Evolutionary conservation across 2,888 invertebrate genomes (phyloP), one percentile per base, ranked within the genome.

Genomic region (Caenorhabditis sp.): DNA sequence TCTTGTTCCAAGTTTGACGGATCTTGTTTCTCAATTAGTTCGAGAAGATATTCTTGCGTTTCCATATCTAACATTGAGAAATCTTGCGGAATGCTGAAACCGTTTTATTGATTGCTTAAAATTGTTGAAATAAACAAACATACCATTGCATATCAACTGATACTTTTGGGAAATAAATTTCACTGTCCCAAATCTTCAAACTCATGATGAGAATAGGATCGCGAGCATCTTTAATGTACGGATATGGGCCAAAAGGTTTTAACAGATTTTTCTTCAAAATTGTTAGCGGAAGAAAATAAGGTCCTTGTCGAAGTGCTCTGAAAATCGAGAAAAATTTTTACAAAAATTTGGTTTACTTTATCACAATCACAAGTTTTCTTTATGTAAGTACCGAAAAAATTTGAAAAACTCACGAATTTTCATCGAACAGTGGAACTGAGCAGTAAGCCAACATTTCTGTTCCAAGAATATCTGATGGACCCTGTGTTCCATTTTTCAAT

Each of bases 1-100:
- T 89, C 89, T 17, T 81, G 79, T 26, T 81, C 77, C 66, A 88
- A 82, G 12, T 88, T 70, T 55, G 76, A 66, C 8, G 77, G 70
- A 19, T 79, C 77, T 84, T 87, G 85, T 73, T 67, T 83, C 62
- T 88, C 88, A 66, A 89, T 77, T 23, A 89, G 79, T 26, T 85
- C 86, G 50, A 83, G 69, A 10, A 89, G 78, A 49, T 82, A 75
- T 26, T 88, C 85, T 69, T 87, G 88, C 1, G 88, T 84, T 37
- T 87, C 86, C 31, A 85, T 83, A n/a, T 86, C 83, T 51, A 89
- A 81, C 5, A 81, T 77, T 14, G 82, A 74, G 72, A 89, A 88
- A 49, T 79, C 81, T 55, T 78, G 78, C 27, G 77, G 74, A 36
- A 70, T 58, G 4, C 31, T 31, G 31, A 10, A 31, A 31, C n/a